Conservation (phyloP, 2,797 vertebrate genomes). For the Orientallactaga sibirica region DNA sequence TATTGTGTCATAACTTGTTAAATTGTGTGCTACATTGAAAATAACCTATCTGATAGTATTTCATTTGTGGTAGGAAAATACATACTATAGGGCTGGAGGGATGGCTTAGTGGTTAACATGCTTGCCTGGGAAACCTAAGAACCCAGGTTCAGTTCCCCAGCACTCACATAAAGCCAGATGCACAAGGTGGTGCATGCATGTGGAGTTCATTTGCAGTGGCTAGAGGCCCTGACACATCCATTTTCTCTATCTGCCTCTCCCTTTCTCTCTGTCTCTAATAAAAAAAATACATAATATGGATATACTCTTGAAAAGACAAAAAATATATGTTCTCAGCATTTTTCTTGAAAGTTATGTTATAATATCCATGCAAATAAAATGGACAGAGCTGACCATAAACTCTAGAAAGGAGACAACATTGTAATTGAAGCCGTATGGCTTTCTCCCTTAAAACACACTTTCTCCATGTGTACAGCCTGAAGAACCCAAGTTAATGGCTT, state of each 20-base stretch:
- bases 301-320: background rate
- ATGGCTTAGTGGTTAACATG: no score
- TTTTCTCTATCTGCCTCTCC: no score
- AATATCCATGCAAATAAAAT: background rate
- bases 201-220: no score
- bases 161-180: no score
- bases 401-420: background rate
- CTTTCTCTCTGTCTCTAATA: no score
- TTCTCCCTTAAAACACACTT: background rate
- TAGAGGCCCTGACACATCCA: no score
- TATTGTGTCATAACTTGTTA: background rate
- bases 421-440: background rate
- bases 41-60: background rate
- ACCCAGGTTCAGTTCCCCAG: no score
- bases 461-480: background rate
- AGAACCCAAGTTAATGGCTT: background rate
- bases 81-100: background rate
- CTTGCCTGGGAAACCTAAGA: no score
- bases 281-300: background rate
- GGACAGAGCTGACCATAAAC: background rate
- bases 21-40: background rate
- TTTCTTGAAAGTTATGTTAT: background rate
- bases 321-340: background rate
- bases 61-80: background rate
- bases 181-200: no score